Evolutionary conservation across 2,113 vertebrate species (phyloP), one percentile per base, ranked within the genome.

Genomic region (rabbit (Oryctolagus cuniculus)): DNA sequence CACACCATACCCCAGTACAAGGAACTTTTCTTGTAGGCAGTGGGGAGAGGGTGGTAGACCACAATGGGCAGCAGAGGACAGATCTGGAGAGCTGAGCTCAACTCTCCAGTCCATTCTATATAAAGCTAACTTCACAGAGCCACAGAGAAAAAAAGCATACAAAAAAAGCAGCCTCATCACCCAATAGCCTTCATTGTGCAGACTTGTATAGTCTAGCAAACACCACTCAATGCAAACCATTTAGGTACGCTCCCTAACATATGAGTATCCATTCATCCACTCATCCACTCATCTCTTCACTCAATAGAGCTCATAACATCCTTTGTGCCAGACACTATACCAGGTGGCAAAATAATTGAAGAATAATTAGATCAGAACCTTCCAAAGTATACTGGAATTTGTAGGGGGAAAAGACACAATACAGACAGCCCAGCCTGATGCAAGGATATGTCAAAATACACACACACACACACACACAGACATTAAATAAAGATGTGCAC

Each of bases 61-160:
- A 10, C 3, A n/a, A 12, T n/a, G 0, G 3, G 31, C 51, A 66
- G 61, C 10, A 6, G 53, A 75, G n/a, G 27, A 3, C 9, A 31
- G 9, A 44, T 44, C 44, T 44, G 44, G 44, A 44, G 44, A 44
- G 86, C 51, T 69, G 55, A 17, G 25, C 21, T 3, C 0, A 4
- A 27, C 17, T 58, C 5, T 64, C 24, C 86, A 13, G 87, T n/a
- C 44, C 53, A 4, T 2, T 70, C 55, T 8, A 13, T 11, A 36
- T 15, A 58, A 92, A 63, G 29, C 27, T 73, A 24, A 83, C 80
- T 24, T n/a, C 12, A 84, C 15, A 36, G 1, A 84, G 36, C 5
- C 63, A 49, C 19, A 67, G 24, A 72, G 34, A 29, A 82, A 64
- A 79, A 36, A 36, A 11, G 17, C 13, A 11, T 51, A 31, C 8